Evolutionary conservation across 2,113 vertebrate genomes (phyloP), one percentile per base, ranked within the genome.

Genomic region (Leucosticte australis): DNA sequence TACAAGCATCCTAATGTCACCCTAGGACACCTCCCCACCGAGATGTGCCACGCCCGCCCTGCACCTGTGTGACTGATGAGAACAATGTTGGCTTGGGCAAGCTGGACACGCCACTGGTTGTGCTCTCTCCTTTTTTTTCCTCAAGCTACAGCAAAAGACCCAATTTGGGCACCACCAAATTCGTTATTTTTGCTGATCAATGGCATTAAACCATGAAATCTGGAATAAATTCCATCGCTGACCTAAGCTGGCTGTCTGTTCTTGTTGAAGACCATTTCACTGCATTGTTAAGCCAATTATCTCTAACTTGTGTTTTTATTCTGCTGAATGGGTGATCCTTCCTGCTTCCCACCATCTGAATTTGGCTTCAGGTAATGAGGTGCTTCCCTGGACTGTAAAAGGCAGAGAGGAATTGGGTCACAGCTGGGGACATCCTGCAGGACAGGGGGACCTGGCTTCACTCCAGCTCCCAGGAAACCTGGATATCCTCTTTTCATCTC

Each of bases 1-100:
- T 17, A 7, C 27, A 52, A 17, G 10, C 50, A 17, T 52, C 50
- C 17, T 17, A 28, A 28, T 1, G 4, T 28, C 50, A 52, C 27
- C 27, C 50, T 28, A 17, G 27, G 27, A 52, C 50, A 52, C 15
- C 2, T 2, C 4, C 56, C n/a, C 33, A 15, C 22, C 1, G 6
- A 59, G 14, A 35, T 2, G 15, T 59, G 56, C 23, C 56, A 16
- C 3, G 2, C n/a, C 57, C 1, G 1, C 15, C 10, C 31, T 21
- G 17, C 0, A 1, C 14, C 55, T n/a, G 23, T 2, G 0, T 44
- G 39, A 19, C 52, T 15, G 5, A 44, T 0, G 0, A 44, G 31
- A 44, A 11, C 2, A 0, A 7, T 21, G 14, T 30, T 39, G 62
- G 26, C 6, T 75, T 50, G 11, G 1, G 2, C 28, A 12, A 75